phyloP scores from a whole-genome alignment of 2,888 invertebrate genomes.

The Pachycephus smyrnensis region DNA sequence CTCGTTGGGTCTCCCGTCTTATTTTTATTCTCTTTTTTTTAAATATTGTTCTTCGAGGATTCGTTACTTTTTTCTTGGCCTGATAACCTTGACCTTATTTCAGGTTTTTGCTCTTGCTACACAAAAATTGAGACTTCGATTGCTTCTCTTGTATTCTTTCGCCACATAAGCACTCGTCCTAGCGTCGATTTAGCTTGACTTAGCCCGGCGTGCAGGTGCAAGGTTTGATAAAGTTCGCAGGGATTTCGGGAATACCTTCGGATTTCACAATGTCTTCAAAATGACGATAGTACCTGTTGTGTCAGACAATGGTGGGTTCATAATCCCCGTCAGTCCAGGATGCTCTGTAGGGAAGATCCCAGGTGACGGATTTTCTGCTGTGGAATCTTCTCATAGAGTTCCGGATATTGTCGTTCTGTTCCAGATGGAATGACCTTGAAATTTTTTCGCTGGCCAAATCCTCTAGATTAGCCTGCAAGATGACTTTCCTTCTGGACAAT shows the following conservation, averaged over 20 bases:
- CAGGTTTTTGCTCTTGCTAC: neutral
- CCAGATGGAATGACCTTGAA: neutral
- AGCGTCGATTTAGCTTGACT: neutral
- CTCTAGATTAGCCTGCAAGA: neutral
- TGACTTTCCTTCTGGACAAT: neutral
- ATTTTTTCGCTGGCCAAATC: neutral
- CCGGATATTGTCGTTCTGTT: neutral
- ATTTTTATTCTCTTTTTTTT: neutral
- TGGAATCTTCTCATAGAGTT: slow-evolving; percentile 1
- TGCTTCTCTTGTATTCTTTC: neutral
- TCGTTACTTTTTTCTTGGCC: neutral
- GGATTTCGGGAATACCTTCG: neutral
- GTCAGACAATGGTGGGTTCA: slow-evolving; percentile 32
- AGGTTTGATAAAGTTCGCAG: neutral
- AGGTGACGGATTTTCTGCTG: slow-evolving; percentile 18
- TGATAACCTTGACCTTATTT: neutral
- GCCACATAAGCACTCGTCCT: neutral
- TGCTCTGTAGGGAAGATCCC: slow-evolving; percentile 17
- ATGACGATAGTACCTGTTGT: neutral
- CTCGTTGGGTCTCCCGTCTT: neutral
- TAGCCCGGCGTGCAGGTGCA: neutral
- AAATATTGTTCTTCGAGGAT: neutral
- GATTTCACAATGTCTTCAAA: neutral
- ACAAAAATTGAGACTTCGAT: neutral
- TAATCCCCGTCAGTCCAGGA: slow-evolving; percentile 3